Evolutionary conservation across 37 sponge, comb jelly and placozoan genomes (phyloP).

Genomic region (Dysidea cf. avara): DNA sequence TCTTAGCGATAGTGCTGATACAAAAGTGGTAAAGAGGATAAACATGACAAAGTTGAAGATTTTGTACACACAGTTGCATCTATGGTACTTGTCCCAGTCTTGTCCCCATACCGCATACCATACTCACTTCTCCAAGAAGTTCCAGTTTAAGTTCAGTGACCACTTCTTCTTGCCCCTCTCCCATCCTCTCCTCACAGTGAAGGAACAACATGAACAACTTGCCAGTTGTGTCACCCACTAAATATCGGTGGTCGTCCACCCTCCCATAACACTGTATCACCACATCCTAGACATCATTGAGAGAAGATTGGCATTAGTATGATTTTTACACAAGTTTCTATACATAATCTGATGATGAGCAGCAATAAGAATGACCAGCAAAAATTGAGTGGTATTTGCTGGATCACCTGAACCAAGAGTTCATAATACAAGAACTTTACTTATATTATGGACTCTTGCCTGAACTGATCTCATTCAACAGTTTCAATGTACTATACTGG

Average conservation of each 20-base stretch:
- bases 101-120: too few species aligned
- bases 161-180: constrained; percentile 3
- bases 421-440: too few species aligned
- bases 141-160: constrained; percentile 40
- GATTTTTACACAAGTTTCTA: not conserved
- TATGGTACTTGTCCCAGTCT: too few species aligned
- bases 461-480: too few species aligned
- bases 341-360: not conserved
- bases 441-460: too few species aligned
- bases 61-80: not conserved
- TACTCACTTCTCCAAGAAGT: constrained; percentile 60
- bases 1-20: too few species aligned
- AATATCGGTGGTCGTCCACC: constrained; percentile 72
- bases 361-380: too few species aligned
- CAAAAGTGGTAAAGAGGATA: too few species aligned
- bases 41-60: not conserved
- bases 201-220: constrained; percentile 86
- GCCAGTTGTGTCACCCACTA: constrained; percentile 82
- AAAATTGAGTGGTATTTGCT: too few species aligned
- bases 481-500: too few species aligned
- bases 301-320: not conserved
- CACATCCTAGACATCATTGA: constrained; percentile 53
- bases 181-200: constrained; percentile 47
- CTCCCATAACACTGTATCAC: constrained; percentile 62
- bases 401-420: too few species aligned